Evolutionary conservation across 2,888 invertebrate genomes (phyloP).

Genomic region (Drosophila neonasuta): DNA sequence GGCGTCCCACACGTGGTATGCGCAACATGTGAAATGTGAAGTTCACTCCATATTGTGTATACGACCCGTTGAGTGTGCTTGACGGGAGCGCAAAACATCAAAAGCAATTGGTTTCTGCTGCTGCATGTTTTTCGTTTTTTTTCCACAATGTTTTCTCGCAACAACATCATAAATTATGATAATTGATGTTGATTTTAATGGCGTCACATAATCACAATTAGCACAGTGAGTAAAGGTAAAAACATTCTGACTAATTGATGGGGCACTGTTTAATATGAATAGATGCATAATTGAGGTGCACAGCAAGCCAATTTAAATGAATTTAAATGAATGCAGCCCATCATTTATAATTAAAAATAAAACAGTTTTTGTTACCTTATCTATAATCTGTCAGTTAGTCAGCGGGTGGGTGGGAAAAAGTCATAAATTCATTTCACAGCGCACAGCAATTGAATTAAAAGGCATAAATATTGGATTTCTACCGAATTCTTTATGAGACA

Average conservation of each 20-base stretch:
- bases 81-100: constrained; percentile 42
- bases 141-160: constrained; percentile 21
- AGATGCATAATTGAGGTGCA: constrained; percentile 12
- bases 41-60: constrained; percentile 23
- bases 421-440: constrained; percentile 13
- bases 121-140: constrained; percentile 19
- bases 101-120: constrained; percentile 49
- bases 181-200: constrained; percentile 67
- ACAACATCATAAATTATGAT: constrained; percentile 62
- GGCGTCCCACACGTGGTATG: constrained; percentile 46
- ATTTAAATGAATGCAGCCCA: constrained; percentile 19
- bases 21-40: constrained; percentile 56
- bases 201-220: constrained; percentile 57
- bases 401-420: neutral
- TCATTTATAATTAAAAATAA: constrained; percentile 27
- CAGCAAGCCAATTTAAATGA: constrained; percentile 15
- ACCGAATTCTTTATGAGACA: constrained; percentile 38
- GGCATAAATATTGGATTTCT: constrained; percentile 22
- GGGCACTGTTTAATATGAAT: constrained; percentile 7
- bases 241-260: constrained; percentile 9
- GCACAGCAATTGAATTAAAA: constrained; percentile 34
- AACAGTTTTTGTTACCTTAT: constrained; percentile 26
- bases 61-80: constrained; percentile 22
- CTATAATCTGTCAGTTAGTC: constrained; percentile 6
- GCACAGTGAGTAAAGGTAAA: constrained; percentile 17